phyloP scores from a whole-genome alignment of 2,888 invertebrate genomes.

The Drosophila prostipennis region DNA sequence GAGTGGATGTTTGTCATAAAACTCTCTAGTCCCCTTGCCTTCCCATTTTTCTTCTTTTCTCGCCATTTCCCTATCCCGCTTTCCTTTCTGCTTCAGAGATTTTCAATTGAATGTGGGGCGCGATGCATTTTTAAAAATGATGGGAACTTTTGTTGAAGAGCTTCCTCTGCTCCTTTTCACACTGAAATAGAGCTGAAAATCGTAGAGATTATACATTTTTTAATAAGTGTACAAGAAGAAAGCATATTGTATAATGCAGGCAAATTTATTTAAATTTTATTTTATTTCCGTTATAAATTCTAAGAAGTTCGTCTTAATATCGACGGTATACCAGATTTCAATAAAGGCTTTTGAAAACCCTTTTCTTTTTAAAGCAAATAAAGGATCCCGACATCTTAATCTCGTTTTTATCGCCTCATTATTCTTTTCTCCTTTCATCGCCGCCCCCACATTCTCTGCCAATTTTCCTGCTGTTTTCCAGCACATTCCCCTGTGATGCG shows the following conservation, averaged over 20 bases:
- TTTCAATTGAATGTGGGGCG: constrained; percentile 45
- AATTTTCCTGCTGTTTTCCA: constrained; percentile 23
- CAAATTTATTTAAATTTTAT: too few relatives aligned
- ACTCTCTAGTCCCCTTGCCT: constrained; percentile 11
- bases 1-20: constrained; percentile 48
- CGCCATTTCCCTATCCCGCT: constrained; percentile 7
- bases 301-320: background rate
- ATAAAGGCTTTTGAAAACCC: background rate
- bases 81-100: constrained; percentile 1
- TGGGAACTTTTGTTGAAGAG: constrained; percentile 40
- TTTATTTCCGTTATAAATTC: too few relatives aligned
- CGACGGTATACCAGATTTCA: background rate
- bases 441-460: constrained; percentile 1
- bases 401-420: constrained; percentile 43
- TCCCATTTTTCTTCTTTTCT: constrained; percentile 2
- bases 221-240: constrained; percentile 5
- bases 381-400: constrained; percentile 35
- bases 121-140: constrained; percentile 42
- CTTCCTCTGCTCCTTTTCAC: constrained; percentile 10
- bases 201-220: constrained; percentile 21
- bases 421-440: constrained; percentile 25
- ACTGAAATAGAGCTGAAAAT: constrained; percentile 39
- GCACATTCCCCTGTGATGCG: constrained; percentile 9
- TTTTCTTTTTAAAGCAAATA: constrained; percentile 1
- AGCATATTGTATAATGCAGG: too few relatives aligned